phyloP scores from a whole-genome alignment of 30 jellyfish, hydroid and myxozoan species.

The Rhopilema esculentum region DNA sequence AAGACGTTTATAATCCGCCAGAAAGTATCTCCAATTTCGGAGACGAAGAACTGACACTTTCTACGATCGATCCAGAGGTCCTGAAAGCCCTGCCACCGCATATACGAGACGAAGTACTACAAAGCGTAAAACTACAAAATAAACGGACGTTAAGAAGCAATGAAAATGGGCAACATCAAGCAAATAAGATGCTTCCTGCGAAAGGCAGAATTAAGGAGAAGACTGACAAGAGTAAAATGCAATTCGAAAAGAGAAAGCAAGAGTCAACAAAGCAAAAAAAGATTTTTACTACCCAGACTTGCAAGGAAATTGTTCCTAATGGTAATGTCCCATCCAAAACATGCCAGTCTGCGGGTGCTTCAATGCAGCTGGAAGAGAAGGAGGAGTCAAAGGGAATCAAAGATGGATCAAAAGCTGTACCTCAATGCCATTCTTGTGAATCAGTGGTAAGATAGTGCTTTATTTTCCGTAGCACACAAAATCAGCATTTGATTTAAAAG shows the following conservation, averaged over 20 bases:
- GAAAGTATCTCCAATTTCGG: background rate
- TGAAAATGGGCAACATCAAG: background rate
- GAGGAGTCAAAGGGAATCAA: background rate
- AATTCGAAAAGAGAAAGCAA: background rate
- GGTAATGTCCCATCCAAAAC: no score
- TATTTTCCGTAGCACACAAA: no score
- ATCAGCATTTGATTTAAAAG: no score
- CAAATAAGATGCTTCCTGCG: background rate
- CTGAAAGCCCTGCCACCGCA: slow-evolving; percentile 74
- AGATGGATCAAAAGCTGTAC: background rate
- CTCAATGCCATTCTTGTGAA: background rate
- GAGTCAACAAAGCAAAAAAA: background rate
- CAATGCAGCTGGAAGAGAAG: background rate
- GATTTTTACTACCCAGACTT: background rate
- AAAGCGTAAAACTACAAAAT: slow-evolving; percentile 14
- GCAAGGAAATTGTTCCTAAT: background rate
- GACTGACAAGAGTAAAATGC: background rate
- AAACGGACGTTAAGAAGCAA: background rate
- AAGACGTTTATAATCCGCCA: background rate
- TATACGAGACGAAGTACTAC: slow-evolving; percentile 62
- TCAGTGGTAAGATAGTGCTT: background rate
- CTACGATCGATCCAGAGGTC: slow-evolving; percentile 80
- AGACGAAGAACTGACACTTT: slow-evolving; percentile 38
- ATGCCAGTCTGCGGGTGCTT: no score
- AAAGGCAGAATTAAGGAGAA: slow-evolving; percentile 3